Evolutionary conservation across 2,113 vertebrate genomes (phyloP).

Genomic region (Sialia sialis): DNA sequence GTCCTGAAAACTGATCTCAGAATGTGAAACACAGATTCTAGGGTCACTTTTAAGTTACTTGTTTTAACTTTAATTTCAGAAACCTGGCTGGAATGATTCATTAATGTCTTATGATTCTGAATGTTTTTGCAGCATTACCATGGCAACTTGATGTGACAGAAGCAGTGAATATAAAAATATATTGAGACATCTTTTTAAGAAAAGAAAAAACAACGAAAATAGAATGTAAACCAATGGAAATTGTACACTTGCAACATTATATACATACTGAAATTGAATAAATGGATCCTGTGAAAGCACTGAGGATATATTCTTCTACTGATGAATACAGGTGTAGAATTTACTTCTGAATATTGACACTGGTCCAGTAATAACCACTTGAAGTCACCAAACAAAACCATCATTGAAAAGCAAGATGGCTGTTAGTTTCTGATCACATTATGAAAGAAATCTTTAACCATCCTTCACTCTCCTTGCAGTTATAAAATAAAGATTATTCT

Average conservation of each 20-base stretch:
- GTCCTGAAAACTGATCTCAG: not conserved
- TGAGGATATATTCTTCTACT: not conserved
- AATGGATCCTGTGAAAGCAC: not conserved
- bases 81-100: conserved; percentile 38
- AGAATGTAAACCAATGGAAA: not conserved
- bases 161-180: not conserved
- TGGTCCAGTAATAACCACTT: not conserved
- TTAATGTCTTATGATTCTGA: conserved; percentile 1
- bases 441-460: not conserved
- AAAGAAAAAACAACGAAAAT: not conserved
- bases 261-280: not conserved
- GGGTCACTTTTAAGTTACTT: not conserved
- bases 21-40: not conserved
- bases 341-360: not conserved
- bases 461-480: not conserved
- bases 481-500: not conserved
- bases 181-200: not conserved
- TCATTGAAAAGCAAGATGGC: not conserved
- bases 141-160: conserved; percentile 43
- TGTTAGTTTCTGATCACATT: not conserved
- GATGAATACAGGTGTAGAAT: not conserved
- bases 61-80: conserved; percentile 23
- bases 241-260: not conserved
- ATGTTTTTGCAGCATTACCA: conserved; percentile 32
- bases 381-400: not conserved